Base-by-base conservation (phyloP, 2,888 invertebrate species). In the Rhagonycha fulva region DNA sequence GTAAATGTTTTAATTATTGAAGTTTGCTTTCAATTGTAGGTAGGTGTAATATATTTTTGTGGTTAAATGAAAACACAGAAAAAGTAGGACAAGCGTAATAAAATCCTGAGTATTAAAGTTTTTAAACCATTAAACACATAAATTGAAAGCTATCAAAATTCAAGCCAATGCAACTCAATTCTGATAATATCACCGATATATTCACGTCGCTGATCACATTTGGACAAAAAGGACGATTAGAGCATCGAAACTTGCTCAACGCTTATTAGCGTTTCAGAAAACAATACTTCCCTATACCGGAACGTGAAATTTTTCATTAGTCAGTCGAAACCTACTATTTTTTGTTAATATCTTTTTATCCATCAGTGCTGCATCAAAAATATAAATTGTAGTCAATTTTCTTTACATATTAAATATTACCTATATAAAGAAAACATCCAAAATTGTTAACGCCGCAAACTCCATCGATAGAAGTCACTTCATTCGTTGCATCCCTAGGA, bases 131-230 rank as follows among this genome's bases (percentile, higher is more conserved):
- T 81, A 81, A 78, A 74, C 81, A 79, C 81, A 80, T 76, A 81
- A 82, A 82, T 81, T 80, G 81, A 81, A 82, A 78, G 79, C 78
- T 80, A 81, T 82, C 82, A 80, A 79, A 81, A 79, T 80, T 76
- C 76, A 69, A 74, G 75, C 77, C 76, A 79, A 78, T 79, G 80
- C 80, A 80, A 80, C 80, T 81, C 80, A 78, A 81, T 81, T 81
- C 79, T 78, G 80, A 81, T 80, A 79, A 75, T 81, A 81, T 81
- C 79, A 74, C 74, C 69, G 76, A 79, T 78, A 76, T 79, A 78
- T 81, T 78, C 80, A 78, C 80, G 76, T 76, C 76, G 66, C 77
- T 75, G 77, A 70, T 77, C 76, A 73, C 73, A 78, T 71, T 67
- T 77, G 79, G 72, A 74, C 79, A 78, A 77, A 78, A 76, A 76